These are phyloP conservation scores for Drosophila neotestacea DNA, from an alignment of 2,888 invertebrate species.

Conservation along the genomic window DNA sequence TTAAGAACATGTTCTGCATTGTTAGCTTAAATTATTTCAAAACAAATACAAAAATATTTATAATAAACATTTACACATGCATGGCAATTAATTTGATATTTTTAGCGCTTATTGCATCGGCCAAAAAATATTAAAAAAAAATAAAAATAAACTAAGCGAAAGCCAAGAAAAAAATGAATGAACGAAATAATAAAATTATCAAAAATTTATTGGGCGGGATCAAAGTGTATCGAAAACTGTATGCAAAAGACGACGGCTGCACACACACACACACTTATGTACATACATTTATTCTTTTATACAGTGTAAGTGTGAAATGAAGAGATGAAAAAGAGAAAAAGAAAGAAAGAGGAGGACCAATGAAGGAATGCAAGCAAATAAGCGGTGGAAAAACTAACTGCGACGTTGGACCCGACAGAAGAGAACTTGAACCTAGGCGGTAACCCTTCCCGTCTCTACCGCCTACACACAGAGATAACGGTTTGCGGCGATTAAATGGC, in stretches of 20 bases:
- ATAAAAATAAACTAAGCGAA: constrained; percentile 38
- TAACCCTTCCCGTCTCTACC: constrained; percentile 15
- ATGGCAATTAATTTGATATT: constrained; percentile 70
- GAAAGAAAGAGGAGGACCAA: constrained; percentile 12
- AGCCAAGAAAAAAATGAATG: constrained; percentile 57
- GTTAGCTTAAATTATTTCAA: constrained; percentile 21
- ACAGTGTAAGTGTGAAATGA: constrained; percentile 3
- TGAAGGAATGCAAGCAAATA: constrained; percentile 22
- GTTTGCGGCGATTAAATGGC: constrained; percentile 64
- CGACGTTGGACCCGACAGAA: constrained; percentile 50
- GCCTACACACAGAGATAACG: constrained; percentile 65
- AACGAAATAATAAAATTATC: constrained; percentile 78
- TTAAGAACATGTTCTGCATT: constrained; percentile 27
- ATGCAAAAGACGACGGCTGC: constrained; percentile 52
- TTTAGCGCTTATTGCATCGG: constrained; percentile 80
- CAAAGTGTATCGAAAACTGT: constrained; percentile 82
- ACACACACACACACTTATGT: constrained; percentile 19
- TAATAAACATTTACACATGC: constrained; percentile 53
- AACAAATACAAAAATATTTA: constrained; percentile 32
- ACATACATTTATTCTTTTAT: background rate
- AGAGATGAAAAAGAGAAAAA: constrained; percentile 18
- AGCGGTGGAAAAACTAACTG: constrained; percentile 49
- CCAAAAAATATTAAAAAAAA: constrained; percentile 33
- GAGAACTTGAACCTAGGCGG: constrained; percentile 7
- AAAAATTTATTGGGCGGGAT: constrained; percentile 72